Percentiles rank a stretch among this genome's conserved stretches.
These are phyloP conservation scores for Limulus polyphemus DNA, from an alignment of 2,888 invertebrate species.

Conservation along the genomic window DNA sequence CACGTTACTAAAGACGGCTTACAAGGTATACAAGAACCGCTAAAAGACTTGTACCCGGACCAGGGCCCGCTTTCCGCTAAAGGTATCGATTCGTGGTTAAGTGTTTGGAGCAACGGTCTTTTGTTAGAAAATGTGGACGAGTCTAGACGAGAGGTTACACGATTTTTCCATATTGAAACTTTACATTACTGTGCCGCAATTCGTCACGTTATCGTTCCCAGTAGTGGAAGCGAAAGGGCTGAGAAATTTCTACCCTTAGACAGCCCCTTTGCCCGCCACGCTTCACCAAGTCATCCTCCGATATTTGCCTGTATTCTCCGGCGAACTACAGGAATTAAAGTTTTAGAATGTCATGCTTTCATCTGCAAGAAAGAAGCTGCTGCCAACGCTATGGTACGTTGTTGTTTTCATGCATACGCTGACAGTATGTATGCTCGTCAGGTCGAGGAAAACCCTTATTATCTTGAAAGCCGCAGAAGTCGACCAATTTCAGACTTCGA, in stretches of 20 bases:
- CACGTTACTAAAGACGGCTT: slow-evolving; percentile 96
- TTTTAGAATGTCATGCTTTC: slow-evolving; percentile 96
- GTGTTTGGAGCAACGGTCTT: slow-evolving; percentile 93
- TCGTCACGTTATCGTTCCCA: slow-evolving; percentile 61
- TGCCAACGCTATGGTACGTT: slow-evolving; percentile 90
- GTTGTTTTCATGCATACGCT: slow-evolving; percentile 95
- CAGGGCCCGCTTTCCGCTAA: slow-evolving; percentile 60
- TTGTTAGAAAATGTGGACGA: slow-evolving; percentile 88
- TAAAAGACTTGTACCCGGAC: slow-evolving; percentile 88
- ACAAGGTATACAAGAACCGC: slow-evolving; percentile 91
- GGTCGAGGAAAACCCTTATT: slow-evolving; percentile 38
- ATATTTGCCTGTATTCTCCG: slow-evolving; percentile 92
- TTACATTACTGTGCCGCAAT: slow-evolving; percentile 93
- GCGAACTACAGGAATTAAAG: slow-evolving; percentile 91
- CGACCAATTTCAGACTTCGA: slow-evolving; percentile 25
- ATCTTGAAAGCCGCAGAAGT: slow-evolving; percentile 21
- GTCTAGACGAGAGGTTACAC: slow-evolving; percentile 79
- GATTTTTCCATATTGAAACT: slow-evolving; percentile 91
- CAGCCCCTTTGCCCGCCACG: slow-evolving; percentile 91
- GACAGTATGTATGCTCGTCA: slow-evolving; percentile 86
- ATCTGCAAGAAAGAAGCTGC: slow-evolving; percentile 93
- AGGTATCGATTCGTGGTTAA: slow-evolving; percentile 91
- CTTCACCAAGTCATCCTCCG: slow-evolving; percentile 86
- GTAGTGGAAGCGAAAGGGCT: slow-evolving; percentile 34
- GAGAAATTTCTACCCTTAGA: slow-evolving; percentile 72